Evolutionary conservation across 2,888 invertebrate genomes (phyloP).

Genomic region (Chymomyza procnemis): DNA sequence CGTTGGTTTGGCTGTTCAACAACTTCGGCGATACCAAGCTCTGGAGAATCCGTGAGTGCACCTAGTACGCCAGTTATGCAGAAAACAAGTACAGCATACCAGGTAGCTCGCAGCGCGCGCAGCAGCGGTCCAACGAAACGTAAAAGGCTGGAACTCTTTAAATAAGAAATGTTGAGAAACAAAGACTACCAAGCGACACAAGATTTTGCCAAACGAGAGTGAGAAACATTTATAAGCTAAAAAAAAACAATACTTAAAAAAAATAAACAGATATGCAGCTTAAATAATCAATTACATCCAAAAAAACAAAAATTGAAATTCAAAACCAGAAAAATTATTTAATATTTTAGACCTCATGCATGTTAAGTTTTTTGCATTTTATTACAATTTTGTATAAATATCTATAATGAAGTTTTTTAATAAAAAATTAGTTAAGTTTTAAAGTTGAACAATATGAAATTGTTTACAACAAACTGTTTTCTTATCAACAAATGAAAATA

Average conservation of each 20-base stretch:
- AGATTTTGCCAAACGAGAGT: constrained; percentile 12
- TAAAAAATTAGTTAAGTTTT: constrained; percentile 50
- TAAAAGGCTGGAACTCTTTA: constrained; percentile 54
- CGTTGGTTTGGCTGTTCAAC: constrained; percentile 68
- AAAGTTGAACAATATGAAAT: constrained; percentile 30
- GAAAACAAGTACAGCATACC: constrained; percentile 23
- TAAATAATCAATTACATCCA: neutral
- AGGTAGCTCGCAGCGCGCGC: constrained; percentile 42
- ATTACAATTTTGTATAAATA: constrained; percentile 34
- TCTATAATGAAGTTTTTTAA: constrained; percentile 29
- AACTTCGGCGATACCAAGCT: constrained; percentile 16
- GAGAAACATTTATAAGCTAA: neutral
- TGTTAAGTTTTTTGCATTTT: neutral
- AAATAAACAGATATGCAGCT: neutral
- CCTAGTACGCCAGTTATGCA: constrained; percentile 51
- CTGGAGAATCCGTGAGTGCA: constrained; percentile 42
- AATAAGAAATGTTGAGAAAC: constrained; percentile 49
- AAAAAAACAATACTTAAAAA: neutral
- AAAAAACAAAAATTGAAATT: neutral
- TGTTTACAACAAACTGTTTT: neutral
- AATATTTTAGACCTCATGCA: neutral
- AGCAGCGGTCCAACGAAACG: constrained; percentile 45
- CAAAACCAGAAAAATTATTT: neutral
- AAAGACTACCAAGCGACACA: constrained; percentile 36
- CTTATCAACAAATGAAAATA: constrained; percentile 19